A percentile compares a stretch with the other conserved stretches of the same genome.
Evolutionary conservation across 2,888 invertebrate species (phyloP).

Genomic region (Invenusta paracnida): DNA sequence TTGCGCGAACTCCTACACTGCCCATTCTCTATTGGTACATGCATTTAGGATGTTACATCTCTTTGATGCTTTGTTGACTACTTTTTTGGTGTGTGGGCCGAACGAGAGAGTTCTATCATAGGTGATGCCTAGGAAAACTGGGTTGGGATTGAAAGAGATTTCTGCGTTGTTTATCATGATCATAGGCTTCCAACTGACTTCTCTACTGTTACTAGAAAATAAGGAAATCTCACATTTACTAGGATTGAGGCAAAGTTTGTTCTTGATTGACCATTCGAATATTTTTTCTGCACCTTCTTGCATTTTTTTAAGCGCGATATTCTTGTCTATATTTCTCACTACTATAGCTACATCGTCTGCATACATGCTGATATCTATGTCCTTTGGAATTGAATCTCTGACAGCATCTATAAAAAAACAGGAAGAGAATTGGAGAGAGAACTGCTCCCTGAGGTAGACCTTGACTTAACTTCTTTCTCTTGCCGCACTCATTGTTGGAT

Average conservation of each 20-base stretch:
- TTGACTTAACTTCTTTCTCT: slow-evolving; percentile 24
- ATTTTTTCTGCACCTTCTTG: background rate
- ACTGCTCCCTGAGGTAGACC: slow-evolving; percentile 24
- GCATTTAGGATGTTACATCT: background rate
- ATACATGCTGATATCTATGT: background rate
- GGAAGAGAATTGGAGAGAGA: background rate
- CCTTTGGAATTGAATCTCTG: background rate
- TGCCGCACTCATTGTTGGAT: too few species aligned
- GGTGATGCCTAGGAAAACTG: background rate
- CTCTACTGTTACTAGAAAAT: background rate
- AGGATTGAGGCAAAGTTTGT: background rate
- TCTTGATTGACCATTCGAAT: background rate
- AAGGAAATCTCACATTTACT: background rate
- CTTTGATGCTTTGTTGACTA: background rate
- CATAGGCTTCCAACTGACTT: background rate
- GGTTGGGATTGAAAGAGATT: background rate
- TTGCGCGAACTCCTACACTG: background rate
- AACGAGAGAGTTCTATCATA: too few species aligned
- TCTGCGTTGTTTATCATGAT: background rate
- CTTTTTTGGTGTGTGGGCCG: background rate
- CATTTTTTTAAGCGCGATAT: background rate
- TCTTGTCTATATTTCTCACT: background rate
- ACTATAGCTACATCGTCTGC: background rate
- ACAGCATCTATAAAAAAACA: background rate
- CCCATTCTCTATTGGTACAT: background rate